These are phyloP conservation scores for Hesperophylax magnus DNA, from an alignment of 1,140 invertebrate genomes.

Conservation along the genomic window DNA sequence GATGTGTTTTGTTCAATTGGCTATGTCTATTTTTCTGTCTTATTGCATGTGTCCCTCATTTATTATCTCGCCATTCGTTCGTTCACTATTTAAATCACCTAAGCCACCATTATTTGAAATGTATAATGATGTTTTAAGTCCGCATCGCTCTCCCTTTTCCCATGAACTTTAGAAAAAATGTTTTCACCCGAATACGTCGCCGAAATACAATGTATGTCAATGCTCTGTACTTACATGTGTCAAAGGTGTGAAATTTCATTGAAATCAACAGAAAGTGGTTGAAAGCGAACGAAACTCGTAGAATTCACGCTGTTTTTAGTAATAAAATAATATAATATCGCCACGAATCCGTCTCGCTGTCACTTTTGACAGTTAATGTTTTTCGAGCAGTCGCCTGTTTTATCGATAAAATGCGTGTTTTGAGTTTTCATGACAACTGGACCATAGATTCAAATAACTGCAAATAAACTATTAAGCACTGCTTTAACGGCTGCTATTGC, in stretches of 20 bases:
- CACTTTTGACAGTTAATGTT: conserved; percentile 37
- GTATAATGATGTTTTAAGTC: not conserved
- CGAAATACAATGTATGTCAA: not conserved
- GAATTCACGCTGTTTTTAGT: not conserved
- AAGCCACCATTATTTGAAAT: not conserved
- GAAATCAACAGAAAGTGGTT: not conserved
- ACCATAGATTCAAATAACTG: too few species aligned
- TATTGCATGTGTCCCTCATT: too few species aligned
- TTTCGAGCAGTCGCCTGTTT: conserved; percentile 25
- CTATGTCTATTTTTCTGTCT: too few species aligned
- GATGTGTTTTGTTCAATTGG: too few species aligned
- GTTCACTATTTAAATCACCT: not conserved
- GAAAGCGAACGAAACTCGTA: not conserved
- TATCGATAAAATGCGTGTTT: conserved; percentile 31
- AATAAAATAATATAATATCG: not conserved
- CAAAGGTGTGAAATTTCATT: not conserved
- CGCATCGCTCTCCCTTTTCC: not conserved
- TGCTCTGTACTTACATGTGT: not conserved
- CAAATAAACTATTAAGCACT: too few species aligned
- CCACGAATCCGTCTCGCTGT: conserved; percentile 36
- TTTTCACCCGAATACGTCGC: not conserved
- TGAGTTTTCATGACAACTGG: too few species aligned
- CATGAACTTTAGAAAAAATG: not conserved
- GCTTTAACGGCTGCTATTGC: too few species aligned
- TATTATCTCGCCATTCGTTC: not conserved